These are phyloP conservation scores for Euwallacea fornicatus DNA, from an alignment of 1,140 invertebrate species.

Conservation along the genomic window DNA sequence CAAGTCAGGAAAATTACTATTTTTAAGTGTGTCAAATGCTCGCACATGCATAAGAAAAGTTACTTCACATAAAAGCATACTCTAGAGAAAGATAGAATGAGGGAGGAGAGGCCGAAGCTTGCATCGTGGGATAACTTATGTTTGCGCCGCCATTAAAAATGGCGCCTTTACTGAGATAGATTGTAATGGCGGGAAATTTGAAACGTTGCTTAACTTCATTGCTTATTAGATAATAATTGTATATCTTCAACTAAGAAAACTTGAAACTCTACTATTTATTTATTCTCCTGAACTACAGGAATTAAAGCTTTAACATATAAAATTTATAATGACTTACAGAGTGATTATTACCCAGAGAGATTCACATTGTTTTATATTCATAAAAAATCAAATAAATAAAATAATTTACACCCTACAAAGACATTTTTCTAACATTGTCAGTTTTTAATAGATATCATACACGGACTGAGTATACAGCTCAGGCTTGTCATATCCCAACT, in stretches of 20 bases:
- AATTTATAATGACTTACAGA: too few species aligned
- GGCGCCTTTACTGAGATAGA: neutral
- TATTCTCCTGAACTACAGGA: too few species aligned
- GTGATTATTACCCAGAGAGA: too few species aligned
- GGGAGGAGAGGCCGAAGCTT: neutral
- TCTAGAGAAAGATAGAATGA: neutral
- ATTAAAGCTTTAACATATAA: neutral
- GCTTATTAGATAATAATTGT: too few species aligned
- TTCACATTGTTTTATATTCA: too few species aligned
- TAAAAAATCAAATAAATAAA: too few species aligned
- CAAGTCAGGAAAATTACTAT: constrained; percentile 15
- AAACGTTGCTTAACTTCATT: too few species aligned
- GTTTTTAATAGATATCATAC: constrained; percentile 61
- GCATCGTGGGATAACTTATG: neutral
- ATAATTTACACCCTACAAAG: too few species aligned
- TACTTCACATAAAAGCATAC: neutral
- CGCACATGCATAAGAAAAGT: neutral
- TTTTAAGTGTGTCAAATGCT: constrained; percentile 20
- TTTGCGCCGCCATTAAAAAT: neutral
- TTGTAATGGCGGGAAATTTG: too few species aligned
- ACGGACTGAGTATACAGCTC: constrained; percentile 83
- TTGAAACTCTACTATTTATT: too few species aligned
- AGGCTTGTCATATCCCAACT: constrained; percentile 96
- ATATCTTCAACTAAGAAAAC: too few species aligned
- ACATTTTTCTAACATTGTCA: too few species aligned